A percentile compares a stretch with the other conserved stretches of the same genome.
These are phyloP conservation scores for Tiliacea citrago DNA, from an alignment of 2,888 invertebrate species.

Conservation along the genomic window DNA sequence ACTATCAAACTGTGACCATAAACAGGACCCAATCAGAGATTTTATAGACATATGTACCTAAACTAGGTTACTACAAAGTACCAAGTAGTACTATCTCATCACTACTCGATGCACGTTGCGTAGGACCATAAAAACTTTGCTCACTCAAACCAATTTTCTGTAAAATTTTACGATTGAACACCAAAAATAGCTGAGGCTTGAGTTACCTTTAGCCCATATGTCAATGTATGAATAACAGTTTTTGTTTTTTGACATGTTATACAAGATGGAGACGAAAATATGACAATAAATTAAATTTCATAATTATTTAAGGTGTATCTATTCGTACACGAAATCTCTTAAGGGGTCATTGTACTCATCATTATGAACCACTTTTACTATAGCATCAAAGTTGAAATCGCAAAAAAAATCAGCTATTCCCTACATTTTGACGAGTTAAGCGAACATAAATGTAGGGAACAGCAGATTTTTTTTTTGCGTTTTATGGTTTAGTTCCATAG, in stretches of 20 bases:
- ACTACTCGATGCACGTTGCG: constrained; percentile 51
- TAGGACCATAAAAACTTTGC: constrained; percentile 51
- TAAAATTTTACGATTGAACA: constrained; percentile 56
- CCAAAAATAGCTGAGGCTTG: constrained; percentile 30
- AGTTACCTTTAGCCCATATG: neutral
- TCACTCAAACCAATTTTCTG: constrained; percentile 60
- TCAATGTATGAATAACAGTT: neutral
- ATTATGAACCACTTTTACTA: too few relatives aligned
- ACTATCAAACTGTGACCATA: constrained; percentile 23
- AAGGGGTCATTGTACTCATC: too few relatives aligned
- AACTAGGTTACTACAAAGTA: constrained; percentile 27
- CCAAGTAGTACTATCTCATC: constrained; percentile 30
- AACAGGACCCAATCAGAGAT: constrained; percentile 24
- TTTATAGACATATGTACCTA: neutral
- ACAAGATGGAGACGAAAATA: too few relatives aligned
- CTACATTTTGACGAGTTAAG: too few relatives aligned
- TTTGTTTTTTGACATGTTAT: neutral
- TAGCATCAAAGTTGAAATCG: too few relatives aligned
- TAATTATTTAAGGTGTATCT: too few relatives aligned
- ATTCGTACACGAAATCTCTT: too few relatives aligned
- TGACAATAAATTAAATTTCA: too few relatives aligned
- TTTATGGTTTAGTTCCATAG: too few relatives aligned
- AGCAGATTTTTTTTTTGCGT: too few relatives aligned
- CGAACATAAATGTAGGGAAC: too few relatives aligned
- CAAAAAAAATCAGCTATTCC: too few relatives aligned